phyloP scores from a whole-genome alignment of 2,888 invertebrate genomes.

The Leptogaster cylindrica region DNA sequence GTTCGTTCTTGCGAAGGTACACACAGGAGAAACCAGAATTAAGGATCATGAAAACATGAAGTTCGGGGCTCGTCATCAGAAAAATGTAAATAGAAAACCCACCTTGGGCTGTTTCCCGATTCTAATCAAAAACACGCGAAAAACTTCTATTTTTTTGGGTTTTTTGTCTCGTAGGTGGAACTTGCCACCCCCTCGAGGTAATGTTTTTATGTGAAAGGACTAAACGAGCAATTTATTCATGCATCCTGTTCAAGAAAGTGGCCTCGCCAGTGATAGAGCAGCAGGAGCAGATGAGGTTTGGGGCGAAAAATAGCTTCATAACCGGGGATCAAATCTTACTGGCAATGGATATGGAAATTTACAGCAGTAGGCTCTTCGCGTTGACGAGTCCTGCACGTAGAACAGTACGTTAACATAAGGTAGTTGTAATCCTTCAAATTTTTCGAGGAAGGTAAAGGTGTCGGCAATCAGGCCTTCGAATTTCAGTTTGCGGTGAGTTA shows the following conservation, averaged over 20 bases:
- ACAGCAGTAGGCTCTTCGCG: too few species aligned
- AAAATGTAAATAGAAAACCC: not conserved
- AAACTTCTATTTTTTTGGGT: not conserved
- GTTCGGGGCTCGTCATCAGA: not conserved
- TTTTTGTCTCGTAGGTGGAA: not conserved
- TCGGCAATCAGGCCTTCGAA: slow-evolving; percentile 13
- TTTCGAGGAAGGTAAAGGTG: slow-evolving; percentile 22
- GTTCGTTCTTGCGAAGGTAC: too few species aligned
- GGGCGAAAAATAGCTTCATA: slow-evolving; percentile 28
- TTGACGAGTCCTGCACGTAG: too few species aligned
- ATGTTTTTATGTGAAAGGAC: not conserved
- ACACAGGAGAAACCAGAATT: too few species aligned
- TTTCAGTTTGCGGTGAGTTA: not conserved
- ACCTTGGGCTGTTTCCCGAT: not conserved
- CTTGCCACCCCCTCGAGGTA: not conserved
- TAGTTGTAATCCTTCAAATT: not conserved
- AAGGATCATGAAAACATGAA: not conserved
- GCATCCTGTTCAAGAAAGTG: not conserved
- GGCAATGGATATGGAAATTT: too few species aligned
- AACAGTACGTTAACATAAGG: slow-evolving; percentile 10
- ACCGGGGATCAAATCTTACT: too few species aligned
- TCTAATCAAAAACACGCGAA: slow-evolving; percentile 27
- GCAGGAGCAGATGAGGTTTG: not conserved
- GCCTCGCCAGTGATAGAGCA: slow-evolving; percentile 5
- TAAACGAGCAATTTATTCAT: slow-evolving; percentile 25